Evolutionary conservation across 1,140 invertebrate genomes (phyloP), one percentile per base, ranked within the genome.

Genomic region (Hyposmocoma kahamanoa): DNA sequence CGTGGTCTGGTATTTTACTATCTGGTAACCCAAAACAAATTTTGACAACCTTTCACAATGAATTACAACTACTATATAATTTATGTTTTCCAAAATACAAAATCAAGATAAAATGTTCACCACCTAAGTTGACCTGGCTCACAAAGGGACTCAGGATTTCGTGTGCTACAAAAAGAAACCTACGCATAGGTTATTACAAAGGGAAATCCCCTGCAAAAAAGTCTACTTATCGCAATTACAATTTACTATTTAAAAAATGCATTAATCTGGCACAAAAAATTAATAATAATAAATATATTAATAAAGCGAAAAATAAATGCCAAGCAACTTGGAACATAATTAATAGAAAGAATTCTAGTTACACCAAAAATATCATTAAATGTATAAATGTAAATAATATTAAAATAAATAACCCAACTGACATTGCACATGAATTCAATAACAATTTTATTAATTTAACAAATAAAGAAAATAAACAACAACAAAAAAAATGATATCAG

Each of bases 281-380:
- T 5, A 22, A 22, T 18, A 44, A 44, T 18, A 15, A 15, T 26
- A 26, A 26, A 4, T 28, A 26, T 28, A 13, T 44, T 17, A 44
- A 11, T 11, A 21, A 26, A 9, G n/a, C 42, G 1, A 44, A 44
- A 28, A 44, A 44, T 22, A 18, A 13, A 28, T 44, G 42, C 18
- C n/a, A 26, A 10, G 42, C 42, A 26, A 44, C 42, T n/a, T 44
- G 42, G 42, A 22, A 26, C 13, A 13, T 44, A 9, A 44, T 44
- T 15, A 44, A 44, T 17, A 44, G 28, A 15, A 17, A 17, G 19
- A 28, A 21, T 4, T 18, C 21, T 28, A 11, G 28, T 10, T 18
- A 44, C 18, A 28, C 22, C 3, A 13, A 28, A 26, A 22, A 10
- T 15, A 17, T 17, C 10, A 10, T 15, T 4, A 3, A 26, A 15